Conservation (phyloP, 1,140 invertebrate species). For the Procambarus clarkii region DNA sequence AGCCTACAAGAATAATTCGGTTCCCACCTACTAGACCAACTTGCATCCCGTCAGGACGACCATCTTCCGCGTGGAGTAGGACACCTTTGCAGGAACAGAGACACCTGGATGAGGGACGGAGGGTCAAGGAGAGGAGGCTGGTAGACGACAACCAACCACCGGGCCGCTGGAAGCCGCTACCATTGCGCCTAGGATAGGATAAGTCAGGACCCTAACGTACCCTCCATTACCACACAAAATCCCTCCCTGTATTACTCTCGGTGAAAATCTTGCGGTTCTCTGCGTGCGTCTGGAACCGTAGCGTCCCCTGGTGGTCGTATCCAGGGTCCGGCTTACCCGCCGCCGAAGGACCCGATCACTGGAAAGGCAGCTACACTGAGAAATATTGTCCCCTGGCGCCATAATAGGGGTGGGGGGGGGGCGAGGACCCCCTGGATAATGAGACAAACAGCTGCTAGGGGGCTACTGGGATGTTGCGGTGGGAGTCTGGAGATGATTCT, state of each 20-base stretch:
- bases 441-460: background rate
- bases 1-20: too few species aligned
- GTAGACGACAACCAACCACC: too few species aligned
- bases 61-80: too few species aligned
- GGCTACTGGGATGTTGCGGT: background rate
- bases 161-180: too few species aligned
- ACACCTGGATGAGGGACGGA: too few species aligned
- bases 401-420: too few species aligned
- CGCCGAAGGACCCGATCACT: background rate
- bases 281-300: background rate
- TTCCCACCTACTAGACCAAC: too few species aligned
- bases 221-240: background rate
- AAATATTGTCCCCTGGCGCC: conserved; percentile 3
- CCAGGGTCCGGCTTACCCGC: background rate
- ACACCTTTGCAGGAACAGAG: too few species aligned
- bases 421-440: conserved; percentile 18
- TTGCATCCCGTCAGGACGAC: too few species aligned
- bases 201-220: too few species aligned
- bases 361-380: background rate
- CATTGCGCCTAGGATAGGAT: too few species aligned
- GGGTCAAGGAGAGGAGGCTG: too few species aligned
- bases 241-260: background rate
- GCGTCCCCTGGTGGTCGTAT: background rate
- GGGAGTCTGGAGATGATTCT: background rate
- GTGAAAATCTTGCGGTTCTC: background rate